These are phyloP conservation scores for Struthio camelus DNA, from an alignment of 2,113 vertebrate genomes.

Conservation along the genomic window DNA sequence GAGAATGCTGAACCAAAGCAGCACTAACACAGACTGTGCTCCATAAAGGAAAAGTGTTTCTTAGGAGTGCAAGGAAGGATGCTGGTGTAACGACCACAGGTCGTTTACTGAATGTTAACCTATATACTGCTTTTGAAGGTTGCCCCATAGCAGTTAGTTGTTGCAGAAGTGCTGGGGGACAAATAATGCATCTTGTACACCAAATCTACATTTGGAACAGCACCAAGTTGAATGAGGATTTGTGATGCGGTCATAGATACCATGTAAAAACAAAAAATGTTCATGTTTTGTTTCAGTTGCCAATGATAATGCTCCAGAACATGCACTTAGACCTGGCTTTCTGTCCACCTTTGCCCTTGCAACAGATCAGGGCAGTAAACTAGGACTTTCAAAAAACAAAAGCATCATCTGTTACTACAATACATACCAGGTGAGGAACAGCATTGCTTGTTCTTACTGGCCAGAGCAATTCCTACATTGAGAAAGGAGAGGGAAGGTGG, in stretches of 20 bases:
- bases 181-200: too few relatives aligned
- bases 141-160: neutral
- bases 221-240: neutral
- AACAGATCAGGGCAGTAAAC: constrained; percentile 97
- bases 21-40: neutral
- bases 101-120: neutral
- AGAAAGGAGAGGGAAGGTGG: neutral
- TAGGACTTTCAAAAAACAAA: constrained; percentile 98
- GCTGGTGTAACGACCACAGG: rapidly evolving
- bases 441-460: neutral
- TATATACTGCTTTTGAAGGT: rapidly evolving
- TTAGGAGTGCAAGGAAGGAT: neutral
- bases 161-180: neutral
- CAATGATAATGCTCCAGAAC: constrained; percentile 95
- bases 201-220: neutral
- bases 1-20: rapidly evolving
- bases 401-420: constrained; percentile 99
- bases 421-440: constrained; percentile 87
- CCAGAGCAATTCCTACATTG: neutral
- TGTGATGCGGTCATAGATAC: neutral
- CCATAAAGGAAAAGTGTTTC: neutral
- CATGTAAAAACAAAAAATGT: neutral
- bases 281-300: constrained; percentile 83
- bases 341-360: constrained; percentile 95
- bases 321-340: constrained; percentile 92